These are phyloP conservation scores for Linyphia triangularis DNA, from an alignment of 2,888 invertebrate species.

Conservation along the genomic window DNA sequence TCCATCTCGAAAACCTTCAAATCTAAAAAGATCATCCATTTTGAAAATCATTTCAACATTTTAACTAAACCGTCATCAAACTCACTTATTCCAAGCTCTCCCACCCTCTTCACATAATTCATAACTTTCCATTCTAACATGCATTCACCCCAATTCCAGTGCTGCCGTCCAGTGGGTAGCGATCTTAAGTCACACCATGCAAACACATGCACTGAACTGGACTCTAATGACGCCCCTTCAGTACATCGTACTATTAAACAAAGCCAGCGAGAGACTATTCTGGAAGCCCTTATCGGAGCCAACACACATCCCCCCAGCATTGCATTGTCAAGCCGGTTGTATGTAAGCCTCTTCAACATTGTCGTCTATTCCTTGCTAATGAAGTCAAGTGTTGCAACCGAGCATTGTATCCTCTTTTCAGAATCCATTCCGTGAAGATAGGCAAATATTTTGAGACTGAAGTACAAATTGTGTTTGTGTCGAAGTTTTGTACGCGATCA, in stretches of 20 bases:
- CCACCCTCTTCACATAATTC: neutral
- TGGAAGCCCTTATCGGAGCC: slow-evolving; percentile 36
- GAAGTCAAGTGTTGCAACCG: neutral
- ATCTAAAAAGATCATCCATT: no score
- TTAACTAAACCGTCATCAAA: neutral
- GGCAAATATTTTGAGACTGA: neutral
- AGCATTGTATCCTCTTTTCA: slow-evolving; percentile 13
- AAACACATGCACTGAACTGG: neutral
- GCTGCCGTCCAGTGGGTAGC: neutral
- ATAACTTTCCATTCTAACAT: neutral
- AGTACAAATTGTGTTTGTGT: neutral
- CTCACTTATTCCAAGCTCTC: neutral
- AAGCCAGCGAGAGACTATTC: neutral
- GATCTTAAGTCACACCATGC: neutral
- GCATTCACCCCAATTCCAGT: neutral
- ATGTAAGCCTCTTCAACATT: slow-evolving; percentile 27
- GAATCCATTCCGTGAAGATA: slow-evolving; percentile 6
- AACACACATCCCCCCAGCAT: slow-evolving; percentile 46
- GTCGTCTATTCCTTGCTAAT: slow-evolving; percentile 28
- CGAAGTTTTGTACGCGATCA: neutral
- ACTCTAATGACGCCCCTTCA: slow-evolving; percentile 36
- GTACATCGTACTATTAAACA: slow-evolving; percentile 14
- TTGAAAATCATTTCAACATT: no score
- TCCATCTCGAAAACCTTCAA: no score
- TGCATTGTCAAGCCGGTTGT: slow-evolving; percentile 36